Base-by-base conservation (phyloP, 2,113 vertebrate species). In the Oncorhynchus gorbuscha region DNA sequence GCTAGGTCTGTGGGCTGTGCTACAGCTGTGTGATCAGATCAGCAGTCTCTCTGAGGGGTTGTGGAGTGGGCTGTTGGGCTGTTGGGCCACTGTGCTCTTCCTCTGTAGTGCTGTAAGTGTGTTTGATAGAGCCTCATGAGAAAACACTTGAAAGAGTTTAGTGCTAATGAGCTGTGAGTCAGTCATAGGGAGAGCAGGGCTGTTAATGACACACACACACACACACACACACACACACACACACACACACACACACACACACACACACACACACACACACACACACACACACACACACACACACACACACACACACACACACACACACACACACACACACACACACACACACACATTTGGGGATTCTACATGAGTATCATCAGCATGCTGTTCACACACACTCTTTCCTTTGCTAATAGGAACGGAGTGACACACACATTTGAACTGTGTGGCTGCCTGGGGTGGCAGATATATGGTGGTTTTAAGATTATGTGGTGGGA, bases 131-230 rank as follows among this genome's bases (percentile, higher is more conserved):
- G 64, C 68, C 69, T 16, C 69, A 45, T n/a, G 12, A 82, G 76
- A 49, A 12, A 80, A 86, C 79, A 80, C 70, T 76, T 78, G 83
- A 79, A 80, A 78, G 73, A 45, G 83, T 85, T 88, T 79, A 84
- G 69, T 76, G 65, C 69, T 89, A 88, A 90, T 86, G 88, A 90
- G 85, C 84, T 26, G 62, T 65, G 62, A 65, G 22, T 85, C 39
- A 14, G 76, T 69, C n/a, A 28, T 51, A 20, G 68, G 84, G 79
- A 68, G 74, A 82, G 71, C 13, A 26, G 4, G 80, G 79, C 80
- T 80, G 80, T 71, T 85, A 87, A 84, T 79, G 77, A 76, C 9
- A 55, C 82, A 45, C 69, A 71, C 74, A 8, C 32, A 20, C 30
- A 35, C 39, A 8, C 24, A 0, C 35, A 18, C 72, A 30, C 49